Base-by-base conservation (phyloP, 2,888 invertebrate species). In the Matsumyia berberina region DNA sequence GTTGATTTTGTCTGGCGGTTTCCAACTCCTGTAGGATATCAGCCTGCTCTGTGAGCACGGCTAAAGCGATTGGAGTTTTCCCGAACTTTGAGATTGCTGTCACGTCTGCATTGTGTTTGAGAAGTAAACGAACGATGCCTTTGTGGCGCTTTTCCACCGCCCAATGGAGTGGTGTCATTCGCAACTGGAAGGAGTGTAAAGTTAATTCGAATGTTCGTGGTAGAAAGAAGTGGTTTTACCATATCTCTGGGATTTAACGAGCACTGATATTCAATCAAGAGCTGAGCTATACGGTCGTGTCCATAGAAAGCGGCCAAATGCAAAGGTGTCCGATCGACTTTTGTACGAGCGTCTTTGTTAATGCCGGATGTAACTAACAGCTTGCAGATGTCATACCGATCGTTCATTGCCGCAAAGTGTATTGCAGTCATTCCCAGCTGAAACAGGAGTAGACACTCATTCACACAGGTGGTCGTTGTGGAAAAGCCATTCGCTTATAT, bases 91-190 rank as follows among this genome's bases (percentile, higher is more conserved):
- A 96, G 57, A 93, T 90, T 85, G 94, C 91, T 55, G 92, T 92
- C 7, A 94, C 93, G 90, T 96, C 94, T 0, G 97, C 97, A 66
- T 97, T 96, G 88, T 94, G 93, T 74, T 94, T 93, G 58, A 98
- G 91, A 86, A 98, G 93, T 85, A 94, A 90, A 66, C 94, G 93
- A 49, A 95, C 96, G 55, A 95, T 94, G 78, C 93, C 93, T 24
- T 93, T 91, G 92, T 97, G 96, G 0, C 95, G 95, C 88, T 96
- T 95, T 92, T 97, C 96, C 46, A 96, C 96, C 5, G 98, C 97
- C 98, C 98, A 98, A 92, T 98, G 98, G 74, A 98, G 93, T 42
- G 98, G 97, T 46, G 98, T 98, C 98, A 97, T 97, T 88, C 94
- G 94, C 15, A 97, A 92, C 96, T 96, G 89, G 53, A 92, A 86